phyloP scores from a whole-genome alignment of 2,888 invertebrate species.

The Sarcophaga rosellei region DNA sequence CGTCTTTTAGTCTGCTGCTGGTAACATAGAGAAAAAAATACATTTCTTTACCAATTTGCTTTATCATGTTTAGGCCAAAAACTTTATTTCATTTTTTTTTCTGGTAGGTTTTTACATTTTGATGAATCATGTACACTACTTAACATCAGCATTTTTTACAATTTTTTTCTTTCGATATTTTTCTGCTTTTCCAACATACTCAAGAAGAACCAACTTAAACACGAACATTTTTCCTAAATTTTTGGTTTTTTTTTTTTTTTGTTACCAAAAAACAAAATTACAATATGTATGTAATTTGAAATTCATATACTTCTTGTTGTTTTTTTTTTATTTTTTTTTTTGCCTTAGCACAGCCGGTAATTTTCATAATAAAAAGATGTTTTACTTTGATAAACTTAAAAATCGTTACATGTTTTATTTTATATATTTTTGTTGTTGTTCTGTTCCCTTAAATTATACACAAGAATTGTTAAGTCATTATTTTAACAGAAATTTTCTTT shows the following conservation, averaged over 20 bases:
- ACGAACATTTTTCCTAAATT: too few species aligned
- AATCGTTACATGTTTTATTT: not conserved
- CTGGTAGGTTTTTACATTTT: slow-evolving; percentile 15
- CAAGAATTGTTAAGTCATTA: slow-evolving; percentile 26
- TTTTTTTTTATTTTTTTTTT: not conserved
- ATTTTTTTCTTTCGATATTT: too few species aligned
- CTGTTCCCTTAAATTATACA: slow-evolving; percentile 1
- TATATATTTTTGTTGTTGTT: not conserved
- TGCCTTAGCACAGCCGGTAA: slow-evolving; percentile 29
- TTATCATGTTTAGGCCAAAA: slow-evolving; percentile 63
- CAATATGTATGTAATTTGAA: slow-evolving; percentile 52
- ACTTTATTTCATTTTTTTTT: slow-evolving; percentile 38
- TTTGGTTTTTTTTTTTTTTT: not conserved
- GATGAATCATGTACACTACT: slow-evolving; percentile 61
- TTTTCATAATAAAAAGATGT: slow-evolving; percentile 66
- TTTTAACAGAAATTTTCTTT: not conserved
- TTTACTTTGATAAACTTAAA: slow-evolving; percentile 64
- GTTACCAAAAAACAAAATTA: slow-evolving; percentile 28
- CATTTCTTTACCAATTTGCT: slow-evolving; percentile 49
- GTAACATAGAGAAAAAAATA: slow-evolving; percentile 34
- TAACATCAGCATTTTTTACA: slow-evolving; percentile 11
- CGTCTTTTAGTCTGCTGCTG: slow-evolving; percentile 68
- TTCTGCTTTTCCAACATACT: too few species aligned
- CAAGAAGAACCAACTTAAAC: too few species aligned
- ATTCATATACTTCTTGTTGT: slow-evolving; percentile 54